These are phyloP conservation scores for Phalloptychus januarius DNA, from an alignment of 2,797 vertebrate species.

Conservation along the genomic window DNA sequence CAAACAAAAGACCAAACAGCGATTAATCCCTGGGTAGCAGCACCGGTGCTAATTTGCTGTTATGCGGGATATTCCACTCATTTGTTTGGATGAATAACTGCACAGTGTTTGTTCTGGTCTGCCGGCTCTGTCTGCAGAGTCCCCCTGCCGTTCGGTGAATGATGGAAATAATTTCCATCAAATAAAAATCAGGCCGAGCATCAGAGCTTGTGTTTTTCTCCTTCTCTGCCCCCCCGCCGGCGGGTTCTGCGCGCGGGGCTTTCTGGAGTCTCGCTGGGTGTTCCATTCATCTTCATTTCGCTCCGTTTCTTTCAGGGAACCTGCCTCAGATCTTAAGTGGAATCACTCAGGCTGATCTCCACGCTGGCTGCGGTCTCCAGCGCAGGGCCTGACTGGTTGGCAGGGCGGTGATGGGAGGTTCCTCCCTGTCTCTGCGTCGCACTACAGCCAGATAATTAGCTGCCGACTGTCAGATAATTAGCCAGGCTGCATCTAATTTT, in stretches of 20 bases:
- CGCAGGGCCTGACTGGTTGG: slow-evolving; percentile 24
- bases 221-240: background rate
- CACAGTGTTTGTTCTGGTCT: slow-evolving; percentile 61
- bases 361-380: slow-evolving; percentile 33
- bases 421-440: slow-evolving; percentile 41
- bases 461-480: slow-evolving; percentile 77
- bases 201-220: slow-evolving; percentile 24
- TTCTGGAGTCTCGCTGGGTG: slow-evolving; percentile 39
- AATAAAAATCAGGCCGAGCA: slow-evolving; percentile 53
- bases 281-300: slow-evolving; percentile 38
- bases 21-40: slow-evolving; percentile 49
- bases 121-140: slow-evolving; percentile 51
- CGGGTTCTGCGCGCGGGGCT: slow-evolving; percentile 6
- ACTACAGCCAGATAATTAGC: slow-evolving; percentile 72
- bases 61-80: slow-evolving; percentile 53
- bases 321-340: slow-evolving; percentile 48
- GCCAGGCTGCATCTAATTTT: slow-evolving; percentile 74
- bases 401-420: slow-evolving; percentile 31
- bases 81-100: slow-evolving; percentile 66
- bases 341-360: slow-evolving; percentile 38
- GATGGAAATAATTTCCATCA: slow-evolving; percentile 64
- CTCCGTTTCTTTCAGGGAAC: slow-evolving; percentile 24
- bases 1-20: slow-evolving; percentile 47
- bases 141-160: slow-evolving; percentile 60
- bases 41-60: slow-evolving; percentile 63